A percentile compares a stretch with the other conserved stretches of the same genome.
phyloP scores from a whole-genome alignment of 37 sponge, comb jelly and placozoan genomes.

The Sycon ciliatum region DNA sequence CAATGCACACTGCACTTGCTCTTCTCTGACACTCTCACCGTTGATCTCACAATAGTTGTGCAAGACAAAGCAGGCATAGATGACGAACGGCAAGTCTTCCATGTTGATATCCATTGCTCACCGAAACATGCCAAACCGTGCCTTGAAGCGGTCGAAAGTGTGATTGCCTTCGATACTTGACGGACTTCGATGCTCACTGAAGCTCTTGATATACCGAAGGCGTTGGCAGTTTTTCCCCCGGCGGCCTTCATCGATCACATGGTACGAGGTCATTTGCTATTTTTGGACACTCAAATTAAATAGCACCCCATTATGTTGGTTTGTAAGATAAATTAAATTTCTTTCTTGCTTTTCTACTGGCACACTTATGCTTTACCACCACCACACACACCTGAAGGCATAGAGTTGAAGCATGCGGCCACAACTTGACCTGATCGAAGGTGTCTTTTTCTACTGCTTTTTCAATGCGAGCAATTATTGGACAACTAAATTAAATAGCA shows the following conservation, averaged over 20 bases:
- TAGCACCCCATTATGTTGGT: too few relatives aligned
- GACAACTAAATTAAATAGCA: too few relatives aligned
- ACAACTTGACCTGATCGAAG: too few relatives aligned
- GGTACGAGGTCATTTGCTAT: too few relatives aligned
- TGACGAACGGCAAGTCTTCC: slow-evolving; percentile 16
- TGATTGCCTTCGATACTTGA: slow-evolving; percentile 18
- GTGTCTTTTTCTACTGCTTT: too few relatives aligned
- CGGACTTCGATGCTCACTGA: slow-evolving; percentile 11
- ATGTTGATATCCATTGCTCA: neutral
- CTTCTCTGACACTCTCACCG: slow-evolving; percentile 17
- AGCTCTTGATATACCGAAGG: slow-evolving; percentile 28
- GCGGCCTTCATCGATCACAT: slow-evolving; percentile 29
- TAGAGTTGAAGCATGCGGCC: too few relatives aligned
- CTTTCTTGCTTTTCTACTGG: too few relatives aligned
- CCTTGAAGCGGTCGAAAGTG: slow-evolving; percentile 25
- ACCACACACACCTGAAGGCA: too few relatives aligned
- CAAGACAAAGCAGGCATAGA: slow-evolving; percentile 33
- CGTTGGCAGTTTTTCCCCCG: slow-evolving; percentile 30
- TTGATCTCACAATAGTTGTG: slow-evolving; percentile 37
- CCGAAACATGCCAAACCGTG: slow-evolving; percentile 16
- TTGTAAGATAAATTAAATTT: too few relatives aligned
- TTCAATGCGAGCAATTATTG: too few relatives aligned
- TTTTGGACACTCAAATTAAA: too few relatives aligned
- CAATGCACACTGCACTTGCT: neutral
- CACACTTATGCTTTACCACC: too few relatives aligned